These are phyloP conservation scores for Carcharodon carcharias DNA, from an alignment of 2,797 vertebrate genomes.

Conservation along the genomic window DNA sequence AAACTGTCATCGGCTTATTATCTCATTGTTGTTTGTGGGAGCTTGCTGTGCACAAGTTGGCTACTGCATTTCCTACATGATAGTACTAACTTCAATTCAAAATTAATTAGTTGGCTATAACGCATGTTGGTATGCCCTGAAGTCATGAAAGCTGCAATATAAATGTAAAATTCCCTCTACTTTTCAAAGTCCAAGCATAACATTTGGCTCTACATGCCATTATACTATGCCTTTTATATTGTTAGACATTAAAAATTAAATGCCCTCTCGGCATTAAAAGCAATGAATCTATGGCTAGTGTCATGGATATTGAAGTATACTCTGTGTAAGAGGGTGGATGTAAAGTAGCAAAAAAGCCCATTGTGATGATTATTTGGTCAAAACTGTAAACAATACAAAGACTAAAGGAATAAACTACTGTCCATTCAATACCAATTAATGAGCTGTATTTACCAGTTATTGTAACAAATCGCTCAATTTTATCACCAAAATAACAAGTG, in stretches of 20 bases:
- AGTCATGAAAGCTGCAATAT: not conserved
- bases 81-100: not conserved
- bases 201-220: not conserved
- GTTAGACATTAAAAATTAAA: too few relatives aligned
- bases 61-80: not conserved
- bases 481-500: not conserved
- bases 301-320: not conserved
- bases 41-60: not conserved
- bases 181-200: not conserved
- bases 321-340: too few relatives aligned
- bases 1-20: not conserved
- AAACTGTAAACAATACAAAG: not conserved
- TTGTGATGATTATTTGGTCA: not conserved
- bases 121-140: not conserved
- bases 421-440: not conserved
- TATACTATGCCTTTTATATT: not conserved
- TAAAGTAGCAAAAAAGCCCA: not conserved
- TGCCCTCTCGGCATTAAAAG: not conserved
- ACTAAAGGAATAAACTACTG: not conserved
- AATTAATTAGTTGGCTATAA: not conserved
- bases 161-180: not conserved
- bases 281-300: not conserved
- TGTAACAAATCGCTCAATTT: not conserved
- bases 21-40: not conserved
- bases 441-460: not conserved